Evolutionary conservation across 1,140 invertebrate species (phyloP), one percentile per base, ranked within the genome.

Genomic region (Drosophila kanapiae): DNA sequence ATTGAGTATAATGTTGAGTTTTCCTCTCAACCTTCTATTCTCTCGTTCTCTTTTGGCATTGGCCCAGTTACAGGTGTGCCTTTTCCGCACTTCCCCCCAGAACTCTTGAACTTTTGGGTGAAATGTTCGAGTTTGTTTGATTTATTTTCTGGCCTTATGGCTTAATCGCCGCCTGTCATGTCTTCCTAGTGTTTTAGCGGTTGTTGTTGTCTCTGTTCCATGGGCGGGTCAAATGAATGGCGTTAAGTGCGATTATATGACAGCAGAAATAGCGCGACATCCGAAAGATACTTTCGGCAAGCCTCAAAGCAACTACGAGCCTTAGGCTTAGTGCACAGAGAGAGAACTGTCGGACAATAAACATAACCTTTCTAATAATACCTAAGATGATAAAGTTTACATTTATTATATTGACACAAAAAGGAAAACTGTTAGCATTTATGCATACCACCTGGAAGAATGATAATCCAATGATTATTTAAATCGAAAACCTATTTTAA

Each of bases 51-150:
- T 60, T 53, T 68, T 88, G 84, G 84, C 84, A 88, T 87, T 88
- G 84, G 84, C 84, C 84, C 80, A 88, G 74, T 83, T 87, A 82
- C 84, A 87, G 84, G 84, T 83, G 81, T 79, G 64, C 42, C 72
- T 47, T 35, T 49, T 67, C 59, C 54, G 43, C 37, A 33, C 31
- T 33, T 38, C 42, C 27, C 51, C 31, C 23, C 61, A n/a, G 45
- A 77, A 63, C 75, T 65, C 79, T 70, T 82, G 82, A 86, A 79
- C 75, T 80, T 45, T 77, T 27, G 38, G 58, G 16, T 51, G 67
- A 54, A 57, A 72, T 69, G 53, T 63, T 37, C 45, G 43, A 49
- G n/a, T 54, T 45, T 62, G 70, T 75, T 56, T 57, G 71, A 75
- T 65, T 75, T 75, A 75, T 76, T 65, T 63, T 48, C 33, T 11